phyloP scores from a whole-genome alignment of 2,797 vertebrate genomes.

The Microctenopoma stevenorrisi region DNA sequence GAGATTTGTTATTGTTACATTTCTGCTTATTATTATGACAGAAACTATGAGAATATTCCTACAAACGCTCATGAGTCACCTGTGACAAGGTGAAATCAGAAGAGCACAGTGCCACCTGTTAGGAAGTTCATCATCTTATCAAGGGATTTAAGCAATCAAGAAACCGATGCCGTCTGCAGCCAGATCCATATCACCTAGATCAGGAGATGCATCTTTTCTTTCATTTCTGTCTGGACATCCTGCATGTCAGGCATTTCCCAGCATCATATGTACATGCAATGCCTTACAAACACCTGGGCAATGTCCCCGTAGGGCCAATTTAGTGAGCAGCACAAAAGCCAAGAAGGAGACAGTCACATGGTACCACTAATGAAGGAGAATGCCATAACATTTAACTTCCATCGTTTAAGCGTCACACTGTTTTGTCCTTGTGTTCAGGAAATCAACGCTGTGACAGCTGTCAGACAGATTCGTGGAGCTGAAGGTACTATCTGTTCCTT shows the following conservation, averaged over 20 bases:
- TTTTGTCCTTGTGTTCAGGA: neutral
- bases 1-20: neutral
- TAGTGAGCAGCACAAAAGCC: neutral
- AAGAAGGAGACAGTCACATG: neutral
- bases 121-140: neutral
- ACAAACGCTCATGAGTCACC: neutral
- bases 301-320: neutral
- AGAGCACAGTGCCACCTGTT: slow-evolving; percentile 6
- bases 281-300: slow-evolving; percentile 11
- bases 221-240: slow-evolving; percentile 14
- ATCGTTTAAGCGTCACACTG: neutral
- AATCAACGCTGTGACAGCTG: slow-evolving; percentile 33
- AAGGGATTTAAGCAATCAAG: neutral
- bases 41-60: neutral
- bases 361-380: no score
- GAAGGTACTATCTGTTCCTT: slow-evolving; percentile 42
- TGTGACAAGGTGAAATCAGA: neutral
- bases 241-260: slow-evolving; percentile 13
- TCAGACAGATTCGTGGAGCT: slow-evolving; percentile 5
- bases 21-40: neutral
- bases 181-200: slow-evolving; percentile 18
- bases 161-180: neutral
- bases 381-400: no score
- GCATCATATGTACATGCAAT: slow-evolving; percentile 4
- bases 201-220: slow-evolving; percentile 18